Percentiles rank a stretch among this genome's conserved stretches.
Conservation (phyloP, 2,797 vertebrate genomes). For the Thunnus albacares region DNA sequence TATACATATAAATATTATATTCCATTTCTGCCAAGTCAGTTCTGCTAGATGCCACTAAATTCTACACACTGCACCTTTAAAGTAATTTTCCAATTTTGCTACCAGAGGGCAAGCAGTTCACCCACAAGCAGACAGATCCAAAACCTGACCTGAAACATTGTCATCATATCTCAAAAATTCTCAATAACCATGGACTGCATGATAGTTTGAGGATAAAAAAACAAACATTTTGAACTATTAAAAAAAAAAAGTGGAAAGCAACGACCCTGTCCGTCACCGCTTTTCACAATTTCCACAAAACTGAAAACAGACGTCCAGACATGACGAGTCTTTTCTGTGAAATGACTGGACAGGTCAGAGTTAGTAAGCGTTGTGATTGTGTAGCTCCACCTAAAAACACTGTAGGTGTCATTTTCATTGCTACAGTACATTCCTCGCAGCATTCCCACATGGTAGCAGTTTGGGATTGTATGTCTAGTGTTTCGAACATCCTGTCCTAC, state of each 20-base stretch:
- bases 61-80: too few relatives aligned
- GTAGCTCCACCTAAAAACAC: conserved; percentile 59
- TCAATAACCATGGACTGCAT: conserved; percentile 26
- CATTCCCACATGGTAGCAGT: conserved; percentile 76
- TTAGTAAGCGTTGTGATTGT: conserved; percentile 39
- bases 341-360: conserved; percentile 38
- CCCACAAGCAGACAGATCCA: conserved; percentile 58
- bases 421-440: conserved; percentile 67
- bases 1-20: too few relatives aligned
- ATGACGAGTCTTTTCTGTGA: conserved; percentile 16
- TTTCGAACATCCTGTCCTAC: conserved; percentile 68
- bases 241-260: conserved; percentile 41
- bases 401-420: conserved; percentile 52
- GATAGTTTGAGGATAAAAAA: conserved; percentile 12
- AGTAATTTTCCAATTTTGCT: conserved; percentile 41
- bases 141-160: conserved; percentile 58
- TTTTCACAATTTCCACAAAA: conserved; percentile 25
- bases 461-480: conserved; percentile 68
- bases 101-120: conserved; percentile 51
- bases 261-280: conserved; percentile 9
- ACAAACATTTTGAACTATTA: neutral
- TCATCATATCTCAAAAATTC: conserved; percentile 24
- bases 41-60: too few relatives aligned
- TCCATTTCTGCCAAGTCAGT: too few relatives aligned
- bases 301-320: conserved; percentile 34